Evolutionary conservation across 2,888 invertebrate species (phyloP).

Genomic region (Agonopterix alstromeriana): DNA sequence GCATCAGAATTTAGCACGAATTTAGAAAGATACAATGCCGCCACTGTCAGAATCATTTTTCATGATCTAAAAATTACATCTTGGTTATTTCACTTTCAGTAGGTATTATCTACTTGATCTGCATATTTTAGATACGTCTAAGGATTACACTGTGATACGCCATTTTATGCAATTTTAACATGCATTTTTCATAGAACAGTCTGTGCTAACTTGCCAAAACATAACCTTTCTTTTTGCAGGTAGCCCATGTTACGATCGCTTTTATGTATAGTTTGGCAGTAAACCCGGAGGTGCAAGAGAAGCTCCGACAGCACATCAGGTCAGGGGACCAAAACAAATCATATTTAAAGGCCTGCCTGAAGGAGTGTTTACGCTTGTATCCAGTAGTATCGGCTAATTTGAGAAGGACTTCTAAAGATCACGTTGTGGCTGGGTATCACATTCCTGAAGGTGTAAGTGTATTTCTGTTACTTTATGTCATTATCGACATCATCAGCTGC

Average conservation of each 20-base stretch:
- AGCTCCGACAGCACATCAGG: slow-evolving; percentile 48
- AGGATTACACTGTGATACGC: no score
- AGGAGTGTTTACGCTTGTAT: slow-evolving; percentile 74
- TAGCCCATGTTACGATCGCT: slow-evolving; percentile 48
- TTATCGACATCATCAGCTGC: no score
- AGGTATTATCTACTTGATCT: no score
- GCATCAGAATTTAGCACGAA: no score
- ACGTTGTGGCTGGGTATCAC: slow-evolving; percentile 52
- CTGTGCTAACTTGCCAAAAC: no score
- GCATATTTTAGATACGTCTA: no score
- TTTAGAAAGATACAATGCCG: no score
- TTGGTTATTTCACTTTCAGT: no score
- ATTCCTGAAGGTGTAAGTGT: slow-evolving; percentile 59
- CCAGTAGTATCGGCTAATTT: slow-evolving; percentile 53
- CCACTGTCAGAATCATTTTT: no score
- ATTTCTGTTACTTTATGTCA: neutral
- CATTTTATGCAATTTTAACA: no score
- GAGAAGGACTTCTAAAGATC: slow-evolving; percentile 52
- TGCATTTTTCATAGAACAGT: no score
- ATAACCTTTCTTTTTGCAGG: slow-evolving; percentile 33
- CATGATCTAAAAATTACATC: no score
- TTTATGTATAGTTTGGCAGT: slow-evolving; percentile 73
- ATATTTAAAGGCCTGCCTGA: slow-evolving; percentile 80
- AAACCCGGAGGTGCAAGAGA: slow-evolving; percentile 72
- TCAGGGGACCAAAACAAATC: slow-evolving; percentile 30